Conservation (phyloP, 2,888 invertebrate genomes). For the Andrena praecox region DNA sequence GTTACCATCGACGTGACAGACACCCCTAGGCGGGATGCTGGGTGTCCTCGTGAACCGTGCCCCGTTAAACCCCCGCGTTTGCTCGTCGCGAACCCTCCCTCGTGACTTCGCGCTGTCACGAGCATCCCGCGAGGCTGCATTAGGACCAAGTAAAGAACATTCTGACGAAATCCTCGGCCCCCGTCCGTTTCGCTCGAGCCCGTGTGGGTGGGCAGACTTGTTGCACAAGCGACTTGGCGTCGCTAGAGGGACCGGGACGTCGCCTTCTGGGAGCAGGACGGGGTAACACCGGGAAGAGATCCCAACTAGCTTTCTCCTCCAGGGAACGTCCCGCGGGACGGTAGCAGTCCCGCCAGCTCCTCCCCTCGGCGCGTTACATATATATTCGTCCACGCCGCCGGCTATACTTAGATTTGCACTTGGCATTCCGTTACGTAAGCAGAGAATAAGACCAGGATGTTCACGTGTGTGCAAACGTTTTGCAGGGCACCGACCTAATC, state of each 20-base stretch:
- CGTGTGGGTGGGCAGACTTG: constrained; percentile 59
- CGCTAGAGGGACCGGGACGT: constrained; percentile 14
- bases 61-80: background rate
- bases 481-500: constrained; percentile 95
- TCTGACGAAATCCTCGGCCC: constrained; percentile 43
- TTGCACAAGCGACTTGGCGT: constrained; percentile 58
- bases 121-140: background rate
- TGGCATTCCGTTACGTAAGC: constrained; percentile 73
- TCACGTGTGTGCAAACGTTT: constrained; percentile 74
- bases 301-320: background rate
- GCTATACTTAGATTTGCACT: constrained; percentile 77
- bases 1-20: background rate
- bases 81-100: background rate
- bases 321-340: constrained; percentile 12
- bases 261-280: background rate
- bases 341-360: constrained; percentile 12
- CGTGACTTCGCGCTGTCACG: background rate
- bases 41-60: background rate
- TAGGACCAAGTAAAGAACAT: constrained; percentile 1
- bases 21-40: background rate
- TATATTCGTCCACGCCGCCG: constrained; percentile 49
- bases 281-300: background rate
- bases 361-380: constrained; percentile 18
- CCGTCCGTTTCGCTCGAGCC: background rate
- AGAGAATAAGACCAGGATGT: constrained; percentile 21